Base-by-base conservation (phyloP, 1,140 invertebrate genomes). In the Zeugodacus cucurbitae region DNA sequence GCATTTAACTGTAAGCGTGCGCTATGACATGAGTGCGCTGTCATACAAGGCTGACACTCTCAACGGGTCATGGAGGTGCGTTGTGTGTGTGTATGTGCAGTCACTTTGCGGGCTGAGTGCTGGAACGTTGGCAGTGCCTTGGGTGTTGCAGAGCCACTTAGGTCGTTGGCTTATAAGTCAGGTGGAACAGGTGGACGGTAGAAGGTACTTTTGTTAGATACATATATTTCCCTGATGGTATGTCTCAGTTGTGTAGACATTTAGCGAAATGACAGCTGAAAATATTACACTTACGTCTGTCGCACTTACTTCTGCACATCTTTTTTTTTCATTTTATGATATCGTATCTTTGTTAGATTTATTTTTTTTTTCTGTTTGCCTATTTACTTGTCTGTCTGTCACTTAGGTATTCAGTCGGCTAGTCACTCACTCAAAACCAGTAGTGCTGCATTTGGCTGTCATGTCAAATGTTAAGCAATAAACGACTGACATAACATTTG, bases 381-480 rank as follows among this genome's bases (percentile, higher is more conserved):
- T 82, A 44, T 82, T 78, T 78, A 48, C 34, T 48, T 48, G 41
- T 22, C 41, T 48, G 74, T 29, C 74, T 74, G 67, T 74, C 34
- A 74, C 22, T 74, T 41, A 74, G 34, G 32, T 34, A 82, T 41
- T 82, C 74, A n/a, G 74, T 82, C 41, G 22, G 41, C n/a, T 44
- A 82, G 74, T 48, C 41, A 82, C n/a, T 82, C 74, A 82, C 41
- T 54, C 41, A 26, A n/a, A n/a, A 82, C 22, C 20, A 82, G 41
- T 82, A 59, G 85, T 86, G 57, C 85, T 59, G 29, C 85, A 59
- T 37, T 48, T 34, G 58, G 89, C 90, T 91, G 91, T 91, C 91
- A 91, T 91, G 91, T 91, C 90, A 90, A 90, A 90, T 90, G 90
- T 88, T 90, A 90, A 89, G 37, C 41, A 88, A 87, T 74, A 70